phyloP scores from a whole-genome alignment of 2,888 invertebrate species.

The Cerastis leucographa region DNA sequence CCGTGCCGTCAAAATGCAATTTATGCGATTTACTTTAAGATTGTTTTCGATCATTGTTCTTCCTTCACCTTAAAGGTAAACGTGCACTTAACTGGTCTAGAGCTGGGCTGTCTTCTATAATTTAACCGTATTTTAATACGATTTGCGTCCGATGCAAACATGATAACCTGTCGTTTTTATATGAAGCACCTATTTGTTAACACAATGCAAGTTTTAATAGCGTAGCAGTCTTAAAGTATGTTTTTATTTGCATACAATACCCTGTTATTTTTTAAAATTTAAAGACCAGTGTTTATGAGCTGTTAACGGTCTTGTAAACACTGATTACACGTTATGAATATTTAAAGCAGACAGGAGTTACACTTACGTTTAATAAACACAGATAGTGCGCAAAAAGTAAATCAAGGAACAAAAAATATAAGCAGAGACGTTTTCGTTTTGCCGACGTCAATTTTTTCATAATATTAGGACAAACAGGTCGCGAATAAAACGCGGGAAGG shows the following conservation, averaged over 20 bases:
- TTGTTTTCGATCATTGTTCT: conserved; percentile 9
- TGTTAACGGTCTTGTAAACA: conserved; percentile 34
- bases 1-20: too few species aligned
- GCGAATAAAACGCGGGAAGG: conserved; percentile 90
- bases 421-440: conserved; percentile 82
- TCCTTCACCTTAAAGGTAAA: conserved; percentile 17
- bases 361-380: conserved; percentile 22
- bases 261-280: conserved; percentile 20
- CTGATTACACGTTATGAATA: conserved; percentile 28
- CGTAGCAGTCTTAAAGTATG: conserved; percentile 1
- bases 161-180: conserved; percentile 31
- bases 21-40: neutral
- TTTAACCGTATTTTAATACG: conserved; percentile 31
- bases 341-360: conserved; percentile 18
- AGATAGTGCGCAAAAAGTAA: conserved; percentile 44
- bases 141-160: conserved; percentile 24
- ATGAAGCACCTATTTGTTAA: conserved; percentile 35
- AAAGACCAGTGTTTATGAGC: conserved; percentile 28
- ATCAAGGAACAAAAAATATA: conserved; percentile 75
- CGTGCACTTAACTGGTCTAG: conserved; percentile 26
- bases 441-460: conserved; percentile 90
- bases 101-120: conserved; percentile 27
- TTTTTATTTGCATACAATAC: conserved; percentile 36
- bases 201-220: conserved; percentile 30
- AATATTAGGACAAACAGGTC: conserved; percentile 91